phyloP scores from a whole-genome alignment of 2,797 vertebrate species.

The Bradypus variegatus region DNA sequence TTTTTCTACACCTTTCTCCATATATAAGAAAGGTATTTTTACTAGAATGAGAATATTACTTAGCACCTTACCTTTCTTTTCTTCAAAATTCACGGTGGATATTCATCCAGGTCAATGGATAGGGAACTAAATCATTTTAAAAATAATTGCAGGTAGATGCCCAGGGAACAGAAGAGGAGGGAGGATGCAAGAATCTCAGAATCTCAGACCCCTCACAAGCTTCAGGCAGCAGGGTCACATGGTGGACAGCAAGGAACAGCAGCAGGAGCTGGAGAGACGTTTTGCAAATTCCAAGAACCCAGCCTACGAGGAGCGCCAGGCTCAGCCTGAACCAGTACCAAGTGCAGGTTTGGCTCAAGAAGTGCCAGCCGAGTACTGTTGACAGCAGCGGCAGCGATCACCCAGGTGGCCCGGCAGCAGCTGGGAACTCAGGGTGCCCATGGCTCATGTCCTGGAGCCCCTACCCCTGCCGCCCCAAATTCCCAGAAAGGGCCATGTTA shows the following conservation, averaged over 20 bases:
- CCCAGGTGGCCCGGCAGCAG: fast-evolving
- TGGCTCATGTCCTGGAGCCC: fast-evolving
- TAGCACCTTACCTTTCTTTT: neutral
- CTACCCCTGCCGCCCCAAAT: fast-evolving
- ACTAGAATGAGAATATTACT: neutral
- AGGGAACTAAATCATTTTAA: neutral
- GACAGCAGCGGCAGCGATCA: fast-evolving
- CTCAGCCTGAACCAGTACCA: neutral
- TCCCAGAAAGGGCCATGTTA: fast-evolving
- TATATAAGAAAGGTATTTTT: neutral
- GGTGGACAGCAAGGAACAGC: neutral
- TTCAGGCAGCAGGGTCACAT: neutral
- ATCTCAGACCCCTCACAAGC: neutral
- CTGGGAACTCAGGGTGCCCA: fast-evolving
- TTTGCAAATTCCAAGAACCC: neutral
- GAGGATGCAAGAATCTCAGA: too few relatives aligned
- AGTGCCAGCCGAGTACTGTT: neutral
- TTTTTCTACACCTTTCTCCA: neutral
- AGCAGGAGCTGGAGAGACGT: fast-evolving
- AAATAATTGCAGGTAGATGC: neutral
- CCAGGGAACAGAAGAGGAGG: too few relatives aligned
- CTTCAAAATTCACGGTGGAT: constrained; percentile 3
- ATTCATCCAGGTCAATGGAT: neutral
- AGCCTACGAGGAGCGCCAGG: fast-evolving
- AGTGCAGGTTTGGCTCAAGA: constrained; percentile 38